These are phyloP conservation scores for Xenopus laevis DNA, from an alignment of 2,113 vertebrate species.

Conservation along the genomic window DNA sequence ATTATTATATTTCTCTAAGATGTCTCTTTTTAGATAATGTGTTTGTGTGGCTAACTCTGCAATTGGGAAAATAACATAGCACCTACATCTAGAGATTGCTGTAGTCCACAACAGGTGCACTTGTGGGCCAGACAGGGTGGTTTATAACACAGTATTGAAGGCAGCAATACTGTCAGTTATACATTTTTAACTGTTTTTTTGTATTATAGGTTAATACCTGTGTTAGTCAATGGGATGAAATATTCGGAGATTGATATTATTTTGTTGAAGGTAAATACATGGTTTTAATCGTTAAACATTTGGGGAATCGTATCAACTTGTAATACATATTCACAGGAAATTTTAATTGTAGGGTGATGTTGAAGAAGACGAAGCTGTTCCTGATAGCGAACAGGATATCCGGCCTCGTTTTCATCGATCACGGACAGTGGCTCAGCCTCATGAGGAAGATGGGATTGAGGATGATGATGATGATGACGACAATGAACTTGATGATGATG, in stretches of 20 bases:
- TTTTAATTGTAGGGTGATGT: conserved; percentile 77
- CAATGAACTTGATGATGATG: conserved; percentile 88
- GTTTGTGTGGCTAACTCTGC: too few relatives aligned
- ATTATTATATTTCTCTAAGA: too few relatives aligned
- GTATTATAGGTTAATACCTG: conserved; percentile 83
- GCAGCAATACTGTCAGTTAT: too few relatives aligned
- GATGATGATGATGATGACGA: conserved; percentile 86
- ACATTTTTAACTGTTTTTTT: conserved; percentile 8
- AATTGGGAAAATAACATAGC: too few relatives aligned
- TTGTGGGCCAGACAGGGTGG: too few relatives aligned
- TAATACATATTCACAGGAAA: neutral
- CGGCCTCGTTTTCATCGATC: conserved; percentile 92
- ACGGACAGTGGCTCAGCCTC: conserved; percentile 89
- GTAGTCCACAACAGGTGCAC: too few relatives aligned
- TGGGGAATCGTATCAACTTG: neutral
- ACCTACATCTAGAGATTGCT: too few relatives aligned
- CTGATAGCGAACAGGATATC: conserved; percentile 95
- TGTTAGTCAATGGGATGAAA: conserved; percentile 97
- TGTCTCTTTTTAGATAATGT: too few relatives aligned
- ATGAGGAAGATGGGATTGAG: conserved; percentile 86
- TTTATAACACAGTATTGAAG: too few relatives aligned
- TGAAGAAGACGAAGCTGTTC: conserved; percentile 92
- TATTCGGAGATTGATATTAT: conserved; percentile 98
- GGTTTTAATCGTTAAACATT: neutral
- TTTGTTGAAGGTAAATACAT: conserved; percentile 86